phyloP scores from a whole-genome alignment of 2,888 invertebrate genomes.

The Diploptera punctata region DNA sequence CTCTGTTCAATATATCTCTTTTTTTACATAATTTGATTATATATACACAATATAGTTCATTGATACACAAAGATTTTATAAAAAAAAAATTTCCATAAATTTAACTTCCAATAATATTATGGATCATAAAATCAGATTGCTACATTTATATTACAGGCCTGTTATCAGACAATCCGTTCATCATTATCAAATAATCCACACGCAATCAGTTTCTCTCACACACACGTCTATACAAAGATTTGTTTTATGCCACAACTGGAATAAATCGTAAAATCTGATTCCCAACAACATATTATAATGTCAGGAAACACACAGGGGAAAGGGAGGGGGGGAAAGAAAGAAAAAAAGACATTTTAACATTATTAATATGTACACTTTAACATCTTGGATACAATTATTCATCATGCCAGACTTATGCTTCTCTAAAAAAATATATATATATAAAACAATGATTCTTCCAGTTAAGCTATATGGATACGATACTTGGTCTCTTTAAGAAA shows the following conservation, averaged over 20 bases:
- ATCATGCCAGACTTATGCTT: not conserved
- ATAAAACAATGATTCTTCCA: too few species aligned
- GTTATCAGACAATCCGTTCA: conserved; percentile 20
- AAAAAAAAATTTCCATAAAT: conserved; percentile 26
- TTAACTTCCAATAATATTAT: conserved; percentile 20
- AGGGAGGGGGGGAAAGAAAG: not conserved
- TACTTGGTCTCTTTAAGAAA: too few species aligned
- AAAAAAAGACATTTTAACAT: too few species aligned
- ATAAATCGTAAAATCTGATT: not conserved
- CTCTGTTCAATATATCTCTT: conserved; percentile 24
- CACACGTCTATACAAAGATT: not conserved
- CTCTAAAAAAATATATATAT: too few species aligned
- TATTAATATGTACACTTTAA: conserved; percentile 4
- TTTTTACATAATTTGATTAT: conserved; percentile 30
- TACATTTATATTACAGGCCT: conserved; percentile 23
- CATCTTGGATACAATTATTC: not conserved
- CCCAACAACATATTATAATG: not conserved
- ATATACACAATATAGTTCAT: conserved; percentile 30
- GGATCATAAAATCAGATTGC: conserved; percentile 13
- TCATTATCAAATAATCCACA: not conserved
- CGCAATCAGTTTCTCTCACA: conserved; percentile 15
- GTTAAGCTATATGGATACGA: too few species aligned
- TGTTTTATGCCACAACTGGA: not conserved
- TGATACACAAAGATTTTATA: conserved; percentile 23
- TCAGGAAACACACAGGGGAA: not conserved